These are phyloP conservation scores for Pemphigus obesinymphae DNA, from an alignment of 1,140 invertebrate species.

Conservation along the genomic window DNA sequence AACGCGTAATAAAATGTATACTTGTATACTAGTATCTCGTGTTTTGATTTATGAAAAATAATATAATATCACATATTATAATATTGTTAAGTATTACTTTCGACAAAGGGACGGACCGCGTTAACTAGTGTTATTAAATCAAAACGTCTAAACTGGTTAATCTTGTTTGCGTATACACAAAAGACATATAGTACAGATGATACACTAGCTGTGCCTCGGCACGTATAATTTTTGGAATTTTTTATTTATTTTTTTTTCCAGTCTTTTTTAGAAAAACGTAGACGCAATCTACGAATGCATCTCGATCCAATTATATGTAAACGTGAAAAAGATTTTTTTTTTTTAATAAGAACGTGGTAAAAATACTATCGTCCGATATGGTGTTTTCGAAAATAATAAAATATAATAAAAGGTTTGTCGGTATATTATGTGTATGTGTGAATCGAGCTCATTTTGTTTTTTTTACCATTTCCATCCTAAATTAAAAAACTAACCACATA, in stretches of 20 bases:
- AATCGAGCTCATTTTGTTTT: too few species aligned
- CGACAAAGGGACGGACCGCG: neutral
- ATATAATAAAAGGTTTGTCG: too few species aligned
- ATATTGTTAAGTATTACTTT: neutral
- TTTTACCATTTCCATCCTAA: too few species aligned
- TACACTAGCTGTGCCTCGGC: neutral
- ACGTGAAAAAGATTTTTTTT: neutral
- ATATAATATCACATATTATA: neutral
- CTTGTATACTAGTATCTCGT: neutral
- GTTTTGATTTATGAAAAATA: conserved; percentile 2
- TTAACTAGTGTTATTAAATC: conserved; percentile 17
- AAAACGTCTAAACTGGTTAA: conserved; percentile 34
- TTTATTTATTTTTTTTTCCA: neutral
- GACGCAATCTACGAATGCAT: neutral
- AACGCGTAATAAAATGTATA: too few species aligned
- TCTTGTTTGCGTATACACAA: conserved; percentile 17
- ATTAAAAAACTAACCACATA: too few species aligned
- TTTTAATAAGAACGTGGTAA: too few species aligned
- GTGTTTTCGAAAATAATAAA: too few species aligned
- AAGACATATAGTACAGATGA: too few species aligned
- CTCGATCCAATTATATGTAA: neutral
- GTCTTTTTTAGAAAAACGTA: neutral
- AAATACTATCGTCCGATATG: neutral
- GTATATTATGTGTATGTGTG: too few species aligned
- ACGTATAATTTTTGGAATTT: neutral